Base-by-base conservation (phyloP, 1,140 invertebrate species). In the Asobara japonica region DNA sequence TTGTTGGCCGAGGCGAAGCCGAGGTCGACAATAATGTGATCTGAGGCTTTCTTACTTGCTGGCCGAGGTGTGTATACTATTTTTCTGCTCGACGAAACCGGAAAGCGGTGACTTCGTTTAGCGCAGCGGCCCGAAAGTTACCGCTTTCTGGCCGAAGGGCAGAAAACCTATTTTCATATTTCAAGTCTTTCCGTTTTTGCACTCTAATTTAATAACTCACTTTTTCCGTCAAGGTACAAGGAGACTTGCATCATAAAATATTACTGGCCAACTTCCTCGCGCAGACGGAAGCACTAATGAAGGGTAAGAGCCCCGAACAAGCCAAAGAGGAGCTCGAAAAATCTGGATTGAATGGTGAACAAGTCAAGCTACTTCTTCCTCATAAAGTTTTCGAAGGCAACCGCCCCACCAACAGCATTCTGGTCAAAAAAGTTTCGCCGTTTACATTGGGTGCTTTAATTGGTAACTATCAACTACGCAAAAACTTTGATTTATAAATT, bases 381-480 rank as follows among this genome's bases (percentile, higher is more conserved):
- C 98, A 99, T 87, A 99, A 99, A 89, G 93, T 98, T 4, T 99
- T 99, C 87, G 90, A 94, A 86, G 98, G 98, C 69, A 99, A 99
- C 86, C 91, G 96, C 20, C 98, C 98, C 27, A 99, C 97, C 2
- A 99, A 99, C 84, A 98, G 97, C 61, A 98, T 99, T 81, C 89
- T 99, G n/a, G 92, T 99, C 0, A 94, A 94, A 81, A 94, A 95
- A 86, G 79, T 99, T 13, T 96, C 95, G 8, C 98, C 98, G 7
- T 98, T 98, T 88, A 97, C 91, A 5, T 90, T 99, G 16, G 98
- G 98, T 72, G 92, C 93, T 51, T 89, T 99, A n/a, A 98, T 99
- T 85, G 97, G 95, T 97, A 87, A 89, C 88, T 87, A 18, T 25
- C 8, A 74, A 68, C 77, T 74, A 72, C 18, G 11, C n/a, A 16